Conservation (phyloP, 2,113 vertebrate genomes). For the Morphnarchus princeps region DNA sequence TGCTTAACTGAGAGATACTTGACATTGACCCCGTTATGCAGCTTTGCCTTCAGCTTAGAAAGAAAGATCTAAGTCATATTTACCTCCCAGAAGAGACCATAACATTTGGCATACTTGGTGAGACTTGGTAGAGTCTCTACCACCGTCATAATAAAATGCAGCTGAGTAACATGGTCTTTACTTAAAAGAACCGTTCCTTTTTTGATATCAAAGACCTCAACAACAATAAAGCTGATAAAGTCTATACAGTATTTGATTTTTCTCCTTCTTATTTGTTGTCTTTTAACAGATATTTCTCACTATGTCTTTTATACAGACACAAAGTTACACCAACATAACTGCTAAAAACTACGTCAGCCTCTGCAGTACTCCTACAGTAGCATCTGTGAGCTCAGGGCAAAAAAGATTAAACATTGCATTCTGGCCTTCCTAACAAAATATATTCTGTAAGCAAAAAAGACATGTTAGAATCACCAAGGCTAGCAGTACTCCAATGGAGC, state of each 20-base stretch:
- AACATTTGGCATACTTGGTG: not conserved
- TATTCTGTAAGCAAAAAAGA: not conserved
- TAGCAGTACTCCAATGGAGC: not conserved
- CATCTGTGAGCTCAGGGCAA: conserved; percentile 54
- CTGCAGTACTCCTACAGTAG: conserved; percentile 62
- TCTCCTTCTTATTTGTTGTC: not conserved
- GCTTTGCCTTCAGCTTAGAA: not conserved
- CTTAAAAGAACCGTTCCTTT: not conserved
- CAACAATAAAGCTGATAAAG: not conserved
- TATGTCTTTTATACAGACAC: conserved; percentile 25
- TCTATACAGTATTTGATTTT: not conserved
- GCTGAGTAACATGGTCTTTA: not conserved
- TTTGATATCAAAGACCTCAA: not conserved
- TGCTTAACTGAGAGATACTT: not conserved
- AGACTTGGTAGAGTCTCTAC: not conserved
- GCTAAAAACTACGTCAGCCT: conserved; percentile 61
- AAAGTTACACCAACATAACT: conserved; percentile 62
- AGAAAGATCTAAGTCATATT: not conserved
- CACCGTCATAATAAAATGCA: not conserved
- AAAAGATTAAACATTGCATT: conserved; percentile 34
- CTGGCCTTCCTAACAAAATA: conserved; percentile 15
- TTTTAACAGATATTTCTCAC: conserved; percentile 19
- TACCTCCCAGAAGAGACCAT: not conserved
- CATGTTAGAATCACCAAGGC: not conserved
- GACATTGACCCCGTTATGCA: not conserved